Evolutionary conservation across 2,888 invertebrate genomes (phyloP), one percentile per base, ranked within the genome.

Genomic region (Troides oblongomaculatus): DNA sequence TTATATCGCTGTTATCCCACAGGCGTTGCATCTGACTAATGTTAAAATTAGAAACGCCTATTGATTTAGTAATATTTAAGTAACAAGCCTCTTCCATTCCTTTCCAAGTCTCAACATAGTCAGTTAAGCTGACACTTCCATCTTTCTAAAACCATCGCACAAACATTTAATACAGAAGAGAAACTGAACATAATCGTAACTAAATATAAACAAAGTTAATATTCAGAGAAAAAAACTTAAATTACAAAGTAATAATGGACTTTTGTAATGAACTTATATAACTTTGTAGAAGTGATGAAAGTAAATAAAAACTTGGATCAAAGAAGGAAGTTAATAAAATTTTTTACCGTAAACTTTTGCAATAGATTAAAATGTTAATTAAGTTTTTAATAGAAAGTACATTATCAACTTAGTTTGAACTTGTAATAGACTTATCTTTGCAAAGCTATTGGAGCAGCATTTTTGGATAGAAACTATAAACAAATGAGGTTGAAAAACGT

Each of bases 21-120:
- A 98, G 80, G 66, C 96, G 93, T 75, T 95, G 93, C 75, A 97
- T 91, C 86, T 98, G 98, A 69, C 95, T 92, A 64, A 94, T 93
- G 84, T 97, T 98, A 82, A 98, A 98, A 85, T 98, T 98, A 23
- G 97, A 97, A 17, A 98, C 90, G 1, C 98, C 98, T 80, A 98
- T 96, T 64, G 96, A 95, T 79, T 94, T 95, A 0, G 95, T 94
- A 2, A 97, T 86, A 3, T 97, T 97, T 72, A 93, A 87, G 66
- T 94, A 91, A 67, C 94, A 93, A 18, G 96, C 93, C 66, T 95
- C 93, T 82, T 98, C 97, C 95, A 98, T 94, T 3, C 94, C 97
- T 83, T 95, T 94, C 94, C 96, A 97, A 0, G 96, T 96, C 72
- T 95, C 97, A 58, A 96, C 77, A 80, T 95, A 97, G 86, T 97